Evolutionary conservation across 2,888 invertebrate genomes (phyloP), one percentile per base, ranked within the genome.

Genomic region (Meta bourneti): DNA sequence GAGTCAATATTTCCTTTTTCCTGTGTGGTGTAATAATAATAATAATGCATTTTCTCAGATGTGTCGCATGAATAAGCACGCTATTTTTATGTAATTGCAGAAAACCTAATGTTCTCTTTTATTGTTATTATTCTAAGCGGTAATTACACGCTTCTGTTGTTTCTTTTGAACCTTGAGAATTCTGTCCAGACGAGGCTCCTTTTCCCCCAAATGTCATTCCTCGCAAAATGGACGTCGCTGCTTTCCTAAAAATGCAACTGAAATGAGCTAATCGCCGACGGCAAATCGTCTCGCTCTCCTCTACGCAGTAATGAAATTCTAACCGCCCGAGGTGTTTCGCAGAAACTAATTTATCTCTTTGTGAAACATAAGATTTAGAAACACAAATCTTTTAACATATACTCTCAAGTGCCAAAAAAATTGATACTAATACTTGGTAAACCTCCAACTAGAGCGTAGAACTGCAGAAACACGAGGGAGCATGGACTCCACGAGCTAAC

Each of bases 1-100:
- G 72, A 79, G 72, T 91, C 81, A 91, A 86, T 86, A 91, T 91
- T 91, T 91, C 90, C 90, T 91, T 72, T 91, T 91, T 91, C 90
- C 90, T 82, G 86, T 75, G 86, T 78, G 52, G 77, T 77, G 86
- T 83, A 89, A 83, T 70, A n/a, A 13, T 54, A 51, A 69, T 61
- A 52, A 75, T 52, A 61, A 54, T 20, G 34, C 54, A 19, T 79
- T 71, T 61, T 75, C 72, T 61, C 54, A 70, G 77, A 91, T 86
- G 86, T 70, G 72, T 82, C 90, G 90, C 90, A 54, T 91, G 90
- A 82, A 86, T 86, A 86, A 91, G 82, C 90, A 91, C 90, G 80
- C 71, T 86, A 86, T 85, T 91, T 81, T 77, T 51, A 74, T 86
- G 86, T 86, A 85, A 81, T 85, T 86, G 78, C 81, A 54, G 54